phyloP scores from a whole-genome alignment of 2,113 vertebrate species.

The Phalacrocorax carbo region DNA sequence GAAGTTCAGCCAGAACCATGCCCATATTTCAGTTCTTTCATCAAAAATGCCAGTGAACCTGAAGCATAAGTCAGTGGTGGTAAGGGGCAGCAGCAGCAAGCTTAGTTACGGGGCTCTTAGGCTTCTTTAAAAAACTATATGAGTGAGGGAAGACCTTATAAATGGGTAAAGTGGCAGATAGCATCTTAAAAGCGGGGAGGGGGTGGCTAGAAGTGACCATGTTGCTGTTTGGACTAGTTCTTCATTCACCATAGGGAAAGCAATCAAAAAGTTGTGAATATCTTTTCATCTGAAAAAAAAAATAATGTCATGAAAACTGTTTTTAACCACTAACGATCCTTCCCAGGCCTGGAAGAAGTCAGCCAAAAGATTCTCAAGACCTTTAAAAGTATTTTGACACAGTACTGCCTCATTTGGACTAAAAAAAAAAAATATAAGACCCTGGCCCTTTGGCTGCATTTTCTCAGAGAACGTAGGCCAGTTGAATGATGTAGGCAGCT shows the following conservation, averaged over 20 bases:
- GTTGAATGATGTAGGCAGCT: not conserved
- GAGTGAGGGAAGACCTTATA: not conserved
- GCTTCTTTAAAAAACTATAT: not conserved
- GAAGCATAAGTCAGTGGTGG: not conserved
- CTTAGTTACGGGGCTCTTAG: not conserved
- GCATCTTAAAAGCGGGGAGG: not conserved
- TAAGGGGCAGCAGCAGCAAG: not conserved
- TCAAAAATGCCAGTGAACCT: not conserved
- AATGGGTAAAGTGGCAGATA: not conserved
- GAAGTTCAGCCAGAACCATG: not conserved
- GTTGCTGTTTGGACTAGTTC: not conserved
- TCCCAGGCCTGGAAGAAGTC: not conserved
- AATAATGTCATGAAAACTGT: not conserved
- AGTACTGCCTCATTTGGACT: not conserved
- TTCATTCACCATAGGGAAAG: not conserved
- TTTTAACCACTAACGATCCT: not conserved
- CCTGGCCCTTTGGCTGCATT: not conserved
- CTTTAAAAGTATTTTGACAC: constrained; percentile 31
- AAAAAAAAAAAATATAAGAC: not conserved
- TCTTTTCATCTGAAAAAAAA: not conserved
- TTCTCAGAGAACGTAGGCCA: not conserved
- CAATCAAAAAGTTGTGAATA: not conserved
- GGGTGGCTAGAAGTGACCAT: not conserved
- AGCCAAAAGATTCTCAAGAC: not conserved
- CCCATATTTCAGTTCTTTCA: not conserved